Evolutionary conservation across 2,888 invertebrate species (phyloP).

Genomic region (Euphydryas editha): DNA sequence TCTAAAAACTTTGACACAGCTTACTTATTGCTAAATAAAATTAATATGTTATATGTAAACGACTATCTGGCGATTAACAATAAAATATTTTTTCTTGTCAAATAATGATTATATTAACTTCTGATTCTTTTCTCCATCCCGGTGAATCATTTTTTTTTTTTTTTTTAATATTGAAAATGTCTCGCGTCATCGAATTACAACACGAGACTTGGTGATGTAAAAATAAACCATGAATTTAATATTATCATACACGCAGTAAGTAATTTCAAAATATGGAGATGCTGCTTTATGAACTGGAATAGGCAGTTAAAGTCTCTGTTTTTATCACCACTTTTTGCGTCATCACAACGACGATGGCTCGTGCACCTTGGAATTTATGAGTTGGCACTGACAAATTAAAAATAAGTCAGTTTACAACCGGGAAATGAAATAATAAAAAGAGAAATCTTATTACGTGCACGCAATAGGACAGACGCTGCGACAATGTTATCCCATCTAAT

Average conservation of each 20-base stretch:
- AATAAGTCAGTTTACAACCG: conserved; percentile 77
- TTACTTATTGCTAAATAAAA: no score
- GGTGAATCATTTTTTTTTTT: no score
- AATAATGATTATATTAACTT: no score
- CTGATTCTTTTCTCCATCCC: no score
- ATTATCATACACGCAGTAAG: not conserved
- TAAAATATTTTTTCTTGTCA: no score
- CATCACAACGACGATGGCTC: conserved; percentile 56
- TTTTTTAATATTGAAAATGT: no score
- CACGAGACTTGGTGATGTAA: no score
- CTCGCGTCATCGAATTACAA: no score
- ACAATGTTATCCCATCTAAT: conserved; percentile 79
- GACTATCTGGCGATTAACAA: no score
- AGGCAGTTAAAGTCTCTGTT: conserved; percentile 43
- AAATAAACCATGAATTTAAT: not conserved
- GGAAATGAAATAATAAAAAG: conserved; percentile 74
- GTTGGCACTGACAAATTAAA: conserved; percentile 76
- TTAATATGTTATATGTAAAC: no score
- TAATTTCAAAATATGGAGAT: not conserved
- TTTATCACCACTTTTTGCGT: conserved; percentile 69
- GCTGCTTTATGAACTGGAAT: not conserved
- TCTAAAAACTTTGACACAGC: no score
- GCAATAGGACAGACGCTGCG: conserved; percentile 59
- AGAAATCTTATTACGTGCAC: conserved; percentile 71
- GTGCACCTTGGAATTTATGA: conserved; percentile 73